Evolutionary conservation across 2,113 vertebrate genomes (phyloP), one percentile per base, ranked within the genome.

Genomic region (Microcebus tavaratra): DNA sequence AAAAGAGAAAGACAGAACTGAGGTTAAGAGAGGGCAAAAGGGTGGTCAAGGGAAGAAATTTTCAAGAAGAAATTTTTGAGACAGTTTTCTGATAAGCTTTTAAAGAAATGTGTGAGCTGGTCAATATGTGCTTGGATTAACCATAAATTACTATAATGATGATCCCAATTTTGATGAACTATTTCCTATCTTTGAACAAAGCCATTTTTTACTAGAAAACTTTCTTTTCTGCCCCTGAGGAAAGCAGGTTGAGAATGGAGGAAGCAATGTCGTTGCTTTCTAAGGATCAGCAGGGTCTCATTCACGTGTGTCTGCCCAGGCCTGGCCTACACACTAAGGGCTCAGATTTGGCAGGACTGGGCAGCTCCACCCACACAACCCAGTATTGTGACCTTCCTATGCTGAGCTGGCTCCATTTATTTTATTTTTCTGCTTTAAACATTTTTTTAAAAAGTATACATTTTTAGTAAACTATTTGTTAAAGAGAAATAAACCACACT

Each of bases 131-230:
- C 12, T 50, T 90, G 55, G 34, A 72, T 76, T 78, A 83, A 84
- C 91, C 63, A 27, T 50, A 83, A n/a, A 8, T 84, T 88, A 89
- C 76, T 85, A 83, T 82, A 89, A 67, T 53, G 76, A 81, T 89
- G 18, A 80, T 70, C 27, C 2, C 39, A 82, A 15, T 72, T 81
- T 85, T 85, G 59, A 55, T 65, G 39, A 45, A 81, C 65, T 50
- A 3, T 57, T 84, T 89, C 50, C 57, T 89, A 10, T 50, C 55
- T 95, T 78, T 34, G 29, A 48, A 50, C 45, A 80, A 85, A 80
- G 9, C 42, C 21, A 67, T 42, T 96, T 72, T 91, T 75, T 39
- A 48, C 55, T 61, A 36, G 72, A 79, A 78, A 53, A 11, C 3
- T 2, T 86, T 92, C 20, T 84, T 90, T 94, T 68, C 18, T 5